Conservation (phyloP, 2,888 invertebrate genomes). For the Microctonus aethiopoides region DNA sequence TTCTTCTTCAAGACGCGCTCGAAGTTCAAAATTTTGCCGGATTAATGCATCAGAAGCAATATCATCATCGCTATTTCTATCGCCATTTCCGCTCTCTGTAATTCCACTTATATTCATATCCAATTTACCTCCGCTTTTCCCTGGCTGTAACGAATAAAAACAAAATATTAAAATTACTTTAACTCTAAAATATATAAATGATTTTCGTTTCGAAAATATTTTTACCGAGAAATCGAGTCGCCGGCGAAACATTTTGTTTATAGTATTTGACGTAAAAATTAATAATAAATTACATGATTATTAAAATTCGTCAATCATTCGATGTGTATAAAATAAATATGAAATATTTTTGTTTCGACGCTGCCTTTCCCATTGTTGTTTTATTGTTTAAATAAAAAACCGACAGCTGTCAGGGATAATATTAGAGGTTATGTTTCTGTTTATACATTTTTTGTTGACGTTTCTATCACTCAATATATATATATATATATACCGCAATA, state of each 20-base stretch:
- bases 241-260: constrained; percentile 22
- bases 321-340: neutral
- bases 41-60: constrained; percentile 71
- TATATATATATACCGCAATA: no score
- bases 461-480: no score
- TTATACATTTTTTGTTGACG: neutral
- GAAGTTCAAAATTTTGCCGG: constrained; percentile 81
- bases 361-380: neutral
- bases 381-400: neutral
- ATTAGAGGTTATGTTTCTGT: constrained; percentile 21
- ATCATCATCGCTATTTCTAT: constrained; percentile 58
- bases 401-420: neutral
- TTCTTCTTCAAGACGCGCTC: constrained; percentile 85
- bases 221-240: constrained; percentile 28
- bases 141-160: constrained; percentile 45
- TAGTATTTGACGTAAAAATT: neutral
- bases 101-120: constrained; percentile 50
- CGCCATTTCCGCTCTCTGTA: constrained; percentile 44
- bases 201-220: neutral
- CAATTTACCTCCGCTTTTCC: constrained; percentile 53
- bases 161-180: no score
- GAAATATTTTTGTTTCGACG: neutral
- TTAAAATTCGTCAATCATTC: neutral
- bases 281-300: neutral
- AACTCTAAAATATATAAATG: no score